Evolutionary conservation across 2,888 invertebrate species (phyloP).

Genomic region (Agrochola circellaris): DNA sequence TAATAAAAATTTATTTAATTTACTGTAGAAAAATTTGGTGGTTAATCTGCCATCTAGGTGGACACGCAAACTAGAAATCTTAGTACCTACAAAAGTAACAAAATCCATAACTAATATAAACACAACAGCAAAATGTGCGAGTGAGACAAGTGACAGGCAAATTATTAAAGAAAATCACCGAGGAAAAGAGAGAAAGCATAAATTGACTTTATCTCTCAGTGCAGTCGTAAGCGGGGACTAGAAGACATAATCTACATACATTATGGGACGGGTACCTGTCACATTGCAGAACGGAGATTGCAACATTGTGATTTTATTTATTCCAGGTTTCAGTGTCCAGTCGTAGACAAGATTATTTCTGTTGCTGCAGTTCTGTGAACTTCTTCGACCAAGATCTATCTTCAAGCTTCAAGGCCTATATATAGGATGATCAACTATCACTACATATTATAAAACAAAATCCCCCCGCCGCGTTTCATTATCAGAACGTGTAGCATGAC

Average conservation of each 20-base stretch:
- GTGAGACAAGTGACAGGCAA: conserved; percentile 12
- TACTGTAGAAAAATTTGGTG: neutral
- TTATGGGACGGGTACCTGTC: conserved; percentile 57
- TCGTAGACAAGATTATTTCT: conserved; percentile 14
- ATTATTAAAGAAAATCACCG: conserved; percentile 40
- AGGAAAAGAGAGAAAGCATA: conserved; percentile 37
- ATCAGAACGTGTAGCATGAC: too few relatives aligned
- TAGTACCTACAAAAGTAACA: neutral
- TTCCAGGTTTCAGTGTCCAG: conserved; percentile 9
- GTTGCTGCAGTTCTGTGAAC: neutral
- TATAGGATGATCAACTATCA: too few relatives aligned
- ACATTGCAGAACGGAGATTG: conserved; percentile 38
- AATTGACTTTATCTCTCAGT: conserved; percentile 49
- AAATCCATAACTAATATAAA: neutral
- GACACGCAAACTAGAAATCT: neutral
- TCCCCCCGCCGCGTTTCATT: too few relatives aligned
- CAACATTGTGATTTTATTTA: conserved; percentile 43
- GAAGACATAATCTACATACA: conserved; percentile 57
- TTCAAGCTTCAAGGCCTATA: neutral
- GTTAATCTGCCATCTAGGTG: neutral
- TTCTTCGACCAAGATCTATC: neutral
- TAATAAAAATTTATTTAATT: too few relatives aligned
- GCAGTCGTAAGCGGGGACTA: conserved; percentile 50
- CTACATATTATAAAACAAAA: too few relatives aligned
- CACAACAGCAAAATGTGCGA: neutral